Base-by-base conservation (phyloP, 2,113 vertebrate species). In the Sylvietta virens region DNA sequence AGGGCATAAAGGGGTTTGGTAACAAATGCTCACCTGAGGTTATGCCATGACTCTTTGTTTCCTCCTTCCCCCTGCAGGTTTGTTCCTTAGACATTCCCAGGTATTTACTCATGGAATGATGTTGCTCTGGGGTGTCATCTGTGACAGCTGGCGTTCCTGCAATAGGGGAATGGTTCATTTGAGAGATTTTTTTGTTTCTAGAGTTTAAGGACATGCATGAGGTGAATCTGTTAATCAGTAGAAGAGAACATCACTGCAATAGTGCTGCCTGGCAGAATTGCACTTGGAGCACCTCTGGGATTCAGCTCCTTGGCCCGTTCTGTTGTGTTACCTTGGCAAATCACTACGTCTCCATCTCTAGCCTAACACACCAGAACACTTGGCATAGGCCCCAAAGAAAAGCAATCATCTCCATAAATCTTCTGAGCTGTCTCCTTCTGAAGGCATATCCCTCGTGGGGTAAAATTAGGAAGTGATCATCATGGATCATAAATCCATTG, bases 391-490 rank as follows among this genome's bases (percentile, higher is more conserved):
- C 35, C 24, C 37, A 45, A 37, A 47, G 51, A 71, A 93, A 69
- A 54, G n/a, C 28, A 67, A n/a, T 66, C 16, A 33, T 56, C 57
- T 45, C 31, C 48, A 27, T 48, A 64, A 79, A 48, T 65, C 26
- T 86, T 89, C 24, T 50, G 26, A 76, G n/a, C 13, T 83, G 4
- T 44, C 65, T 89, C 31, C 90, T 92, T 67, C 89, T 81, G 48
- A 89, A 94, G 51, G 22, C 23, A 21, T 70, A 48, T 76, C 18
- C 31, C 28, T 60, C 0, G 0, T 57, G 12, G 57, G 10, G 20
- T 53, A 48, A 56, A 77, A 73, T 40, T 78, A 73, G 76, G 47
- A 90, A 86, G 56, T 62, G 27, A 62, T 67, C 35, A 28, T 26
- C 42, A 33, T 4, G 31, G 50, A 69, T 81, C 35, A 21, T 37